Evolutionary conservation across 2,113 vertebrate species (phyloP), one percentile per base, ranked within the genome.

Genomic region (Silurus meridionalis): DNA sequence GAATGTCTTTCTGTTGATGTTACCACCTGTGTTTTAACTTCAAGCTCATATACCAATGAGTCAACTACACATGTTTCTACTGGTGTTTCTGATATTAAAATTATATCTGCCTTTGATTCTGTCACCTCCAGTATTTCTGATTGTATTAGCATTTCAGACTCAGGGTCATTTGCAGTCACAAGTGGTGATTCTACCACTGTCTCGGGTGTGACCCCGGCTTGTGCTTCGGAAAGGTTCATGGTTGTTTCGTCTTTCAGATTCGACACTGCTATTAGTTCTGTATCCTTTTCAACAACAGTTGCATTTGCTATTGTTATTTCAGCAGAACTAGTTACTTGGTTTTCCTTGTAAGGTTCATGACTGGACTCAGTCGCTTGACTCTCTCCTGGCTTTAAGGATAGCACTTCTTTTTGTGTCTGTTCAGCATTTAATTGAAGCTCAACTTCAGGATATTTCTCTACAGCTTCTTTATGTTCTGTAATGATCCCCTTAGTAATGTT

Each of bases 61-160:
- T 5, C 7, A 15, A 66, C 15, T 25, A 58, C 61, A 78, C 19
- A 8, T 66, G 21, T 53, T 67, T 85, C 83, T 13, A 71, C 8
- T 50, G 78, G 55, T 57, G 72, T 23, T 15, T 84, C 83, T 79
- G 83, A 64, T 63, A 46, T 25, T 75, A 63, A 19, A 21, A 52
- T n/a, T n/a, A 50, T 79, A 84, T 66, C 13, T 88, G 15, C 87
- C 85, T 58, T 57, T 83, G 64, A 67, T 58, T 85, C 79, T 21
- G 28, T 66, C 5, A 81, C 28, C 37, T 87, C 74, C 25, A 69
- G 2, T 9, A 46, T 61, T 19, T 79, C 86, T 66, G 53, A 55
- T 80, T 87, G 57, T 75, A 57, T 83, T 80, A 87, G 74, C 10
- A 85, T 21, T 57, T 83, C 83, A 78, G 79, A 25, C 61, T 84